Percentiles rank a stretch among this genome's conserved stretches.
Conservation (phyloP, 2,797 vertebrate species). For the Trachurus trachurus region DNA sequence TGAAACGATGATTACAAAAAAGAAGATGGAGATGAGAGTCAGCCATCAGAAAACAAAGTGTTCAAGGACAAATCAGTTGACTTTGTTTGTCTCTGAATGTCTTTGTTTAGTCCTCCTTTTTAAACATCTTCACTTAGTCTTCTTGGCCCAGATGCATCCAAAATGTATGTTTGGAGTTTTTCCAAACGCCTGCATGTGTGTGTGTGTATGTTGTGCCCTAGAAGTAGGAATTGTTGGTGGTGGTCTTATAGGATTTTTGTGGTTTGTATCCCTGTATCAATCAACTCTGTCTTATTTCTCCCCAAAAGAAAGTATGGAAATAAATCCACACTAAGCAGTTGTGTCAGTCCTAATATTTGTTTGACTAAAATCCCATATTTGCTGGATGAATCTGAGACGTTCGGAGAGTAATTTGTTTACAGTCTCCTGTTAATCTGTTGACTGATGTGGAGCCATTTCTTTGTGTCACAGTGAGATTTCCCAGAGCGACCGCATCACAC, state of each 20-base stretch:
- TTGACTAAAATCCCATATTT: neutral
- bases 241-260: slow-evolving; percentile 58
- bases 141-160: slow-evolving; percentile 71
- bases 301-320: slow-evolving; percentile 13
- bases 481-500: slow-evolving; percentile 80
- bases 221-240: slow-evolving; percentile 38
- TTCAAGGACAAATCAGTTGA: slow-evolving; percentile 69
- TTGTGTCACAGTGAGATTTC: slow-evolving; percentile 82
- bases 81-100: slow-evolving; percentile 61
- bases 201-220: slow-evolving; percentile 40
- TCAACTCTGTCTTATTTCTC: slow-evolving; percentile 73
- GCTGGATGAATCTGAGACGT: slow-evolving; percentile 5
- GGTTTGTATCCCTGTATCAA: slow-evolving; percentile 58
- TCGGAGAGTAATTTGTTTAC: slow-evolving; percentile 34
- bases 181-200: slow-evolving; percentile 40
- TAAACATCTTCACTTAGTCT: slow-evolving; percentile 64
- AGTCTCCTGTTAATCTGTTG: slow-evolving; percentile 36
- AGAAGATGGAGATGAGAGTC: slow-evolving; percentile 44
- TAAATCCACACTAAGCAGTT: slow-evolving; percentile 4
- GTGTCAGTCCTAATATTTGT: neutral
- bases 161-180: slow-evolving; percentile 65
- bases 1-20: slow-evolving; percentile 56
- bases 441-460: slow-evolving; percentile 48
- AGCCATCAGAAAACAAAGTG: slow-evolving; percentile 62
- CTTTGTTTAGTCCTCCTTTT: slow-evolving; percentile 72